Percentiles rank a stretch among this genome's conserved stretches.
Evolutionary conservation across 1,140 invertebrate species (phyloP).

Genomic region (Monomorium pharaonis): DNA sequence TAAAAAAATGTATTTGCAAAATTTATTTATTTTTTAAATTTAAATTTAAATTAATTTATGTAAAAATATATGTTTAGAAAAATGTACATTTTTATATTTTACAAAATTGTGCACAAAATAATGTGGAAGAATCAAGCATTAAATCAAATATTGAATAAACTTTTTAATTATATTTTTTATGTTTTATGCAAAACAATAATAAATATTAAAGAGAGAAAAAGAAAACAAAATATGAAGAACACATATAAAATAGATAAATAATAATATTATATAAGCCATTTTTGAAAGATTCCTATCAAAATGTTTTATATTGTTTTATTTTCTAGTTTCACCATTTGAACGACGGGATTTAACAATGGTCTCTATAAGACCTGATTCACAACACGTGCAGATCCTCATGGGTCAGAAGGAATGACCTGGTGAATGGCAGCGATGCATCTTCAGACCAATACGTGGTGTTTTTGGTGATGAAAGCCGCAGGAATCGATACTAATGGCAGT

Average conservation of each 20-base stretch:
- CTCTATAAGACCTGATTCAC: neutral
- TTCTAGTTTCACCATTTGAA: neutral
- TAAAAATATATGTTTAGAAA: neutral
- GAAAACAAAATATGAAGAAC: neutral
- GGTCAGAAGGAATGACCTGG: conserved; percentile 1
- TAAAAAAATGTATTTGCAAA: neutral
- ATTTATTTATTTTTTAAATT: neutral
- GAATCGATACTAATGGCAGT: conserved; percentile 23
- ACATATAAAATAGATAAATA: neutral
- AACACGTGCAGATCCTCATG: conserved; percentile 3
- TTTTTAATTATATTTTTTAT: neutral
- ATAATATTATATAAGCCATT: too few species aligned
- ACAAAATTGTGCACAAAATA: neutral
- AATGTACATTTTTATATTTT: neutral
- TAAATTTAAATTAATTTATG: neutral
- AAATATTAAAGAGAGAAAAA: neutral
- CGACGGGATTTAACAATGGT: neutral
- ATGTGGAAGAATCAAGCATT: neutral
- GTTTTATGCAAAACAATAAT: neutral
- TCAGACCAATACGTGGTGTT: conserved; percentile 11
- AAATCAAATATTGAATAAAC: neutral
- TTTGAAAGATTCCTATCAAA: neutral
- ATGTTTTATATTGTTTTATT: neutral
- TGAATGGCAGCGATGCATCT: neutral
- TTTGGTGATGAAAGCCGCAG: conserved; percentile 21